Evolutionary conservation across 2,888 invertebrate genomes (phyloP).

Genomic region (Callimorpha dominula): DNA sequence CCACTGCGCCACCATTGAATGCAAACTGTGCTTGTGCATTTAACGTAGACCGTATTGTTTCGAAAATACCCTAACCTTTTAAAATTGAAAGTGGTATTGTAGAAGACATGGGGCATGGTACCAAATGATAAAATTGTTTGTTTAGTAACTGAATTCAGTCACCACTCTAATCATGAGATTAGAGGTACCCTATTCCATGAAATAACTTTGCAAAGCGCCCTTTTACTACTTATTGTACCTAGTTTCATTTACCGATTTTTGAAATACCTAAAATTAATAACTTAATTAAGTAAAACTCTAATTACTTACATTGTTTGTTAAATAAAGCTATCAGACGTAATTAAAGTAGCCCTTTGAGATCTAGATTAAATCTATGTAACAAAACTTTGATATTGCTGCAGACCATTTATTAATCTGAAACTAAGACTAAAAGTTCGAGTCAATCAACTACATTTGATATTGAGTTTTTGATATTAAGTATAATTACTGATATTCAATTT

Average conservation of each 20-base stretch:
- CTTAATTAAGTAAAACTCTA: neutral
- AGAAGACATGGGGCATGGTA: too few species aligned
- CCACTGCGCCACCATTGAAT: too few species aligned
- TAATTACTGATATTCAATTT: too few species aligned
- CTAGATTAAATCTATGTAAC: neutral
- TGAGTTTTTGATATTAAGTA: too few species aligned
- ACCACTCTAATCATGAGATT: too few species aligned
- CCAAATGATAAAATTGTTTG: too few species aligned
- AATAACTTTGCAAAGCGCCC: neutral
- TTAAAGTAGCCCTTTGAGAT: slow-evolving; percentile 7
- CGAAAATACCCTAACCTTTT: too few species aligned
- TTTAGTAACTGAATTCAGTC: too few species aligned
- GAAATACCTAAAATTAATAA: neutral
- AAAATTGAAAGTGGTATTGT: too few species aligned
- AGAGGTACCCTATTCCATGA: neutral
- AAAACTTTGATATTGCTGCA: slow-evolving; percentile 8
- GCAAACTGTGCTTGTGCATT: too few species aligned
- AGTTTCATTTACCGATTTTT: neutral
- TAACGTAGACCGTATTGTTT: too few species aligned
- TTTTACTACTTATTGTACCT: neutral
- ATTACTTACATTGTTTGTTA: slow-evolving; percentile 6
- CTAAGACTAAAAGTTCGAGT: neutral
- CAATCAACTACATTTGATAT: neutral
- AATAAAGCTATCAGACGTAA: slow-evolving; percentile 4
- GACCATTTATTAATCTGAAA: slow-evolving; percentile 1